phyloP scores from a whole-genome alignment of 1,140 invertebrate species.

The Camponotus vicinus region DNA sequence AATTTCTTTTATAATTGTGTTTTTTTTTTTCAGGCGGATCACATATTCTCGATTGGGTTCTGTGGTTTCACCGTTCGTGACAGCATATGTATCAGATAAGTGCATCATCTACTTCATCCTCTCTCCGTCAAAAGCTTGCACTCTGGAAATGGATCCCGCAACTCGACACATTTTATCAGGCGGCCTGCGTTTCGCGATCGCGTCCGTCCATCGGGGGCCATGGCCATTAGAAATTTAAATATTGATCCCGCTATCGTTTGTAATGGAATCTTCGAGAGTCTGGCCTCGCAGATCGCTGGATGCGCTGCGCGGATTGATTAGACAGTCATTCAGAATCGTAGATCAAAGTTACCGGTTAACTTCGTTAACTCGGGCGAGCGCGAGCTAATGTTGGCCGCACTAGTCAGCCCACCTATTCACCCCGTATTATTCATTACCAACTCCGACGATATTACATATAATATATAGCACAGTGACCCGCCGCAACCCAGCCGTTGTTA shows the following conservation, averaged over 20 bases:
- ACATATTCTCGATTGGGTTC: background rate
- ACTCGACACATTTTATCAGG: slow-evolving; percentile 41
- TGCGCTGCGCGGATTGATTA: slow-evolving; percentile 26
- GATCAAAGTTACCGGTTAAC: slow-evolving; percentile 78
- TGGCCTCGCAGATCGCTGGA: slow-evolving; percentile 51
- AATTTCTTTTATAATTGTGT: background rate
- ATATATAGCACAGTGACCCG: slow-evolving; percentile 3
- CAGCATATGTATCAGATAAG: background rate
- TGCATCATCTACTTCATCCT: slow-evolving; percentile 10
- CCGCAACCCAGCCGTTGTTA: background rate
- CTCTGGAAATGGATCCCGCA: slow-evolving; percentile 18
- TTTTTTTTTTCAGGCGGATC: background rate
- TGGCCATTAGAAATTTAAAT: slow-evolving; percentile 81
- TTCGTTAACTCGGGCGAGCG: slow-evolving; percentile 63
- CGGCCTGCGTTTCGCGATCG: slow-evolving; percentile 55
- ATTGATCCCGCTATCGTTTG: slow-evolving; percentile 76
- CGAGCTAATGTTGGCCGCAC: slow-evolving; percentile 15
- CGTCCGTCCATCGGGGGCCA: slow-evolving; percentile 54
- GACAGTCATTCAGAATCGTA: slow-evolving; percentile 70
- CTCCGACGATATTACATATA: slow-evolving; percentile 30
- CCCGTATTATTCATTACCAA: slow-evolving; percentile 53
- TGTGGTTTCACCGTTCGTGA: background rate
- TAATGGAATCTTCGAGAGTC: slow-evolving; percentile 78
- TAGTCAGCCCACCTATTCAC: background rate
- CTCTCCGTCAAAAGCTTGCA: background rate